Percentiles rank a stretch among this genome's conserved stretches.
These are phyloP conservation scores for Megalopta genalis DNA, from an alignment of 1,140 invertebrate species.

Conservation along the genomic window DNA sequence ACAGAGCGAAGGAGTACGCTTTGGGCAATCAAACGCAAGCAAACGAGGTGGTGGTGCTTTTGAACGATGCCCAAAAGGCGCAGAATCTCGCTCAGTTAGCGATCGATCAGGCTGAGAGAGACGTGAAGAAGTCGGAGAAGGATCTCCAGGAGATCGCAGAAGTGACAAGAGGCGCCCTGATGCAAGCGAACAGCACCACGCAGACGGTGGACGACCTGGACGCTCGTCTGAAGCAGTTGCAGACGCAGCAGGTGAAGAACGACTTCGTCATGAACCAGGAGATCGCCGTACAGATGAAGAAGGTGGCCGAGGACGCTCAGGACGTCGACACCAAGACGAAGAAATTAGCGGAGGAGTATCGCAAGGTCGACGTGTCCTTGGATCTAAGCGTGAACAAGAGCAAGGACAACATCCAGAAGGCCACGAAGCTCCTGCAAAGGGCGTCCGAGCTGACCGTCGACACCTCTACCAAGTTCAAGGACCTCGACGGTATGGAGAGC, in stretches of 20 bases:
- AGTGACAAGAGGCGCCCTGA: slow-evolving; percentile 87
- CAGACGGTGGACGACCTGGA: slow-evolving; percentile 85
- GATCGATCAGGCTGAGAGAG: slow-evolving; percentile 89
- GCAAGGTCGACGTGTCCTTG: slow-evolving; percentile 82
- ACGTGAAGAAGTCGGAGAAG: slow-evolving; percentile 87
- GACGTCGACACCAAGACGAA: slow-evolving; percentile 80
- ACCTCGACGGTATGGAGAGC: slow-evolving; percentile 83
- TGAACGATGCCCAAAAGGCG: slow-evolving; percentile 86
- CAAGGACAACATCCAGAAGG: slow-evolving; percentile 85
- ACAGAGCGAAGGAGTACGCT: slow-evolving; percentile 85
- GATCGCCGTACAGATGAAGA: slow-evolving; percentile 81
- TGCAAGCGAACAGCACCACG: slow-evolving; percentile 87
- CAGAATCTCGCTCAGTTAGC: slow-evolving; percentile 89
- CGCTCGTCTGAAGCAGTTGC: slow-evolving; percentile 84
- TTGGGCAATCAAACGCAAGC: slow-evolving; percentile 67
- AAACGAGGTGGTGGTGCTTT: slow-evolving; percentile 79
- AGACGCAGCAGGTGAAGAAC: slow-evolving; percentile 89
- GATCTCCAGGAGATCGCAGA: slow-evolving; percentile 87
- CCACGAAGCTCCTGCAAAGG: slow-evolving; percentile 86
- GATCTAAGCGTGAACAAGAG: slow-evolving; percentile 83
- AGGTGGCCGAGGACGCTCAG: slow-evolving; percentile 82
- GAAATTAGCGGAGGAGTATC: slow-evolving; percentile 82
- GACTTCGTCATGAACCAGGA: slow-evolving; percentile 82
- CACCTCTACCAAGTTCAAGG: slow-evolving; percentile 87
- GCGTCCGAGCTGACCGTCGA: slow-evolving; percentile 89